Percentiles rank a stretch among this genome's conserved stretches.
Conservation (phyloP, 2,113 vertebrate species). For the Melanerpes formicivorus region DNA sequence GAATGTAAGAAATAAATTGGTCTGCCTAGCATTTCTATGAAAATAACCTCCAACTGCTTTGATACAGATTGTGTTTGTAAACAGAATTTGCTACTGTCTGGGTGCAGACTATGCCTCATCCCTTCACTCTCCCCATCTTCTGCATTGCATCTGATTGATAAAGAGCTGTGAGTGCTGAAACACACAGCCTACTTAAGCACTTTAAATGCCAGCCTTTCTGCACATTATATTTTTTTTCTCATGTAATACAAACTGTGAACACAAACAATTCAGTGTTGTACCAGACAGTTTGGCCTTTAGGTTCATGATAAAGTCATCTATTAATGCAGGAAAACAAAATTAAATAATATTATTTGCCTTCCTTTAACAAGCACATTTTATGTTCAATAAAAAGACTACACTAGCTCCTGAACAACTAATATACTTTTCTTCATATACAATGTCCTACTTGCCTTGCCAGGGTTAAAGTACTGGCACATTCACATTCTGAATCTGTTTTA, state of each 20-base stretch:
- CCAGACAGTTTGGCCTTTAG: background rate
- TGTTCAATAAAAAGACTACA: background rate
- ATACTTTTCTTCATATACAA: background rate
- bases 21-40: background rate
- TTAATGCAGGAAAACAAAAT: background rate
- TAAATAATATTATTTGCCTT: background rate
- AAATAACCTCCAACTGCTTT: conserved; percentile 11
- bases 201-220: background rate
- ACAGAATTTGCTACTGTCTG: background rate
- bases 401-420: background rate
- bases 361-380: background rate
- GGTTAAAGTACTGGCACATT: background rate
- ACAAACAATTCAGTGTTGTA: background rate
- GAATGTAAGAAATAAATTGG: background rate
- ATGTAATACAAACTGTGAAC: background rate
- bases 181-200: background rate
- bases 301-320: background rate
- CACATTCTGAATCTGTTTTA: background rate
- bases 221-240: background rate
- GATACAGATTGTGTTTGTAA: conserved; percentile 46
- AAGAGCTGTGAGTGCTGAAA: background rate
- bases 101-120: background rate
- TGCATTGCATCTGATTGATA: background rate
- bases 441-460: background rate
- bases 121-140: background rate